Evolutionary conservation across 2,888 invertebrate genomes (phyloP).

Genomic region (Yponomeuta plumbellus): DNA sequence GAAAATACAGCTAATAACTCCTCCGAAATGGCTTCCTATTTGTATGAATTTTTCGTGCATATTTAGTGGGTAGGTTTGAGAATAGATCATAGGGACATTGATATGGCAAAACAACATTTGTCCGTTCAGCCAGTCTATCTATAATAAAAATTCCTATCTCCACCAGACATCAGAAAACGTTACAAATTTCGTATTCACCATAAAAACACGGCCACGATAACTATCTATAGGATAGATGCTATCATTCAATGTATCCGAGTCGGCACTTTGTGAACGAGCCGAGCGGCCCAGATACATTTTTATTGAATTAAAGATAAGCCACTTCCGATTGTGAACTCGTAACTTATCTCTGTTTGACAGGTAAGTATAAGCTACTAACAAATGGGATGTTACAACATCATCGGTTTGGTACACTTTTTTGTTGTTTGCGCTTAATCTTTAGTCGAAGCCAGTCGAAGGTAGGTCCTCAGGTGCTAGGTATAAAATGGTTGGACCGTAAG

Average conservation of each 20-base stretch:
- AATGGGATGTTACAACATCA: not conserved
- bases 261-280: slow-evolving; percentile 4
- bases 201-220: not conserved
- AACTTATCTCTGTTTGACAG: not conserved
- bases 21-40: too few species aligned
- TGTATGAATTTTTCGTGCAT: too few species aligned
- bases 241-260: slow-evolving; percentile 1
- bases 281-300: slow-evolving; percentile 10
- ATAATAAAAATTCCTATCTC: not conserved
- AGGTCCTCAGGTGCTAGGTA: too few species aligned
- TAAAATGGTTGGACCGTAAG: too few species aligned
- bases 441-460: too few species aligned
- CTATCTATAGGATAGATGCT: not conserved
- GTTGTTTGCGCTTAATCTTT: too few species aligned
- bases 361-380: not conserved
- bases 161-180: not conserved
- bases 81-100: too few species aligned
- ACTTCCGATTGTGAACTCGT: not conserved
- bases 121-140: too few species aligned
- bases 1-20: too few species aligned
- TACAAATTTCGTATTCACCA: not conserved
- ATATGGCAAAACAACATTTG: too few species aligned
- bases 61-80: too few species aligned
- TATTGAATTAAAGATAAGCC: slow-evolving; percentile 9
- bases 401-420: too few species aligned